A percentile compares a stretch with the other conserved stretches of the same genome.
These are phyloP conservation scores for Chondrilla cf. caribensis DNA, from an alignment of 37 sponge, comb jelly and placozoan species.

Conservation along the genomic window DNA sequence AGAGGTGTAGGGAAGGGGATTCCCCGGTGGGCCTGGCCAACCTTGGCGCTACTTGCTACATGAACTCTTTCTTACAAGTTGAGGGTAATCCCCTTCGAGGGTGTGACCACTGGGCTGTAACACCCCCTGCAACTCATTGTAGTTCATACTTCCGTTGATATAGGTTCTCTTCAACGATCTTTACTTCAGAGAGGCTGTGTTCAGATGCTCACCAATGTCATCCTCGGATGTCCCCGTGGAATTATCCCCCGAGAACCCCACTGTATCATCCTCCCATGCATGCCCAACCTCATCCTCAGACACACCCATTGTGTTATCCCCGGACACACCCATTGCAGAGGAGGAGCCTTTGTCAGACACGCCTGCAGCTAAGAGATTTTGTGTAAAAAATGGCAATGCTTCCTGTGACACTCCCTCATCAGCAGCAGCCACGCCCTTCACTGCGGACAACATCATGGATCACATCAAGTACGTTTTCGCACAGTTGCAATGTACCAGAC, in stretches of 20 bases:
- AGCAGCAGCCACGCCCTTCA: not conserved
- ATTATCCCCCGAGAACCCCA: not conserved
- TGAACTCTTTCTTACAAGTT: constrained; percentile 12
- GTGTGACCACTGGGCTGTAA: too few species aligned
- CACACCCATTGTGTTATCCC: not conserved
- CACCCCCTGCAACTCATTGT: too few species aligned
- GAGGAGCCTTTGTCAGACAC: not conserved
- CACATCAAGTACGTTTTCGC: constrained; percentile 10
- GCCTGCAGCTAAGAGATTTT: not conserved
- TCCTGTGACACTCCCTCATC: not conserved
- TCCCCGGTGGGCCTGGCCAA: constrained; percentile 13
- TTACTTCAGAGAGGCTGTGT: constrained; percentile 14
- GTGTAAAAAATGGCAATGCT: not conserved
- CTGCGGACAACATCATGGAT: not conserved
- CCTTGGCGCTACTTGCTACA: constrained; percentile 22
- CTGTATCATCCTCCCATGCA: not conserved
- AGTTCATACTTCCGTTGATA: not conserved
- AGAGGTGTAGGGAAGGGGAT: constrained; percentile 16
- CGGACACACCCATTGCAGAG: not conserved
- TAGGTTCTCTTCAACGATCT: constrained; percentile 3
- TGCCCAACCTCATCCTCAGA: not conserved
- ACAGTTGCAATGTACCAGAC: not conserved
- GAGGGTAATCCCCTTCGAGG: too few species aligned
- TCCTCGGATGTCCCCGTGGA: not conserved
- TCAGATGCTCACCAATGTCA: not conserved